phyloP scores from a whole-genome alignment of 2,888 invertebrate species.

The Leucania comma region DNA sequence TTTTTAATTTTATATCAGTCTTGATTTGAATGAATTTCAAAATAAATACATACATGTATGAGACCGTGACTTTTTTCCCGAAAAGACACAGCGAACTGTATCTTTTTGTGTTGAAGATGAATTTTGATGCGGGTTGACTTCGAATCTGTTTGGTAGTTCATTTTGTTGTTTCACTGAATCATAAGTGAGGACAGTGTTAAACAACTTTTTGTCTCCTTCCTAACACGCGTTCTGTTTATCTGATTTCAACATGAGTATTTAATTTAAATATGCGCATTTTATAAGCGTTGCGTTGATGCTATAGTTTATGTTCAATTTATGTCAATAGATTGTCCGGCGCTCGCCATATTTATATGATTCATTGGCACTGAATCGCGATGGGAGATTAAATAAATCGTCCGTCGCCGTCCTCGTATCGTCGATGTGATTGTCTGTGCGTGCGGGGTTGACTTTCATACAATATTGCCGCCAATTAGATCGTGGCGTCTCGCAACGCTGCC shows the following conservation, averaged over 20 bases:
- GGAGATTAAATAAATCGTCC: constrained; percentile 81
- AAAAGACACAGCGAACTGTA: constrained; percentile 67
- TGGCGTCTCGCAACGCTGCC: constrained; percentile 67
- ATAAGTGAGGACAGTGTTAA: constrained; percentile 73
- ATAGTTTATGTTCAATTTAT: constrained; percentile 81
- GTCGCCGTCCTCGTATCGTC: constrained; percentile 72
- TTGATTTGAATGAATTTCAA: constrained; percentile 74
- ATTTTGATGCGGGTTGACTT: constrained; percentile 85
- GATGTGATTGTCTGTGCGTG: constrained; percentile 65
- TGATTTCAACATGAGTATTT: constrained; percentile 66
- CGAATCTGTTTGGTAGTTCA: constrained; percentile 71
- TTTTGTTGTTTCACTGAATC: constrained; percentile 78
- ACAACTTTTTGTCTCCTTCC: constrained; percentile 67
- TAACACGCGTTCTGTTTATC: constrained; percentile 63
- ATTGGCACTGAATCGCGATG: constrained; percentile 76
- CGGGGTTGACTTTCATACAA: constrained; percentile 71
- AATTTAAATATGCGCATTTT: constrained; percentile 73
- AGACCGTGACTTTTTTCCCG: constrained; percentile 70
- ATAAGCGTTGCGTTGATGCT: constrained; percentile 65
- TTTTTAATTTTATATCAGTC: constrained; percentile 59
- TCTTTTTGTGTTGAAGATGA: constrained; percentile 75
- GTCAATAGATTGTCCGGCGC: constrained; percentile 72
- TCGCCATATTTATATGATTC: constrained; percentile 74
- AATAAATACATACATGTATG: constrained; percentile 67
- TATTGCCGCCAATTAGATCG: constrained; percentile 74